Evolutionary conservation across 2,888 invertebrate species (phyloP).

Genomic region (Coecobrya sp.): DNA sequence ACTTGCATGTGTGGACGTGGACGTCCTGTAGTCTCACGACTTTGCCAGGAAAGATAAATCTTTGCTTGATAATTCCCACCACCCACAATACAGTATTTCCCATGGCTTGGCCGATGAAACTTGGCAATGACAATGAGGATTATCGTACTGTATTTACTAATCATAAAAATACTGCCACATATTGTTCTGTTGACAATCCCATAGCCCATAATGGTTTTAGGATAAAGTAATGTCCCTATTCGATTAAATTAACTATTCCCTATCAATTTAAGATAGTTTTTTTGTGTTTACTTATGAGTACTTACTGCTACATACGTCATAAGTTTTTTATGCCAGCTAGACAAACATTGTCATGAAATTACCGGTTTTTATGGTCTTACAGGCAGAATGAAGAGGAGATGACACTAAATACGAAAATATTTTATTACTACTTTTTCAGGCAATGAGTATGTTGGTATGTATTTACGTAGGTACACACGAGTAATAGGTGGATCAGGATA

Average conservation of each 20-base stretch:
- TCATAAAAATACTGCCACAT: not conserved
- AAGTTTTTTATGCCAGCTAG: no score
- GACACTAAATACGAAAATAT: no score
- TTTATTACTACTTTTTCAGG: no score
- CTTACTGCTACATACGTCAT: no score
- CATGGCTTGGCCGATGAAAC: not conserved
- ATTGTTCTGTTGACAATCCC: not conserved
- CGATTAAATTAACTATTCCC: not conserved
- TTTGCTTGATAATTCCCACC: not conserved
- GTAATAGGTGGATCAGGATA: not conserved
- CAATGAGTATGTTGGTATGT: not conserved
- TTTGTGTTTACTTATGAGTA: no score
- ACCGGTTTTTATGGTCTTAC: slow-evolving; percentile 16
- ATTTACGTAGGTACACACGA: no score
- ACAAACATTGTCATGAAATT: slow-evolving; percentile 32
- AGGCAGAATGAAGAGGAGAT: no score
- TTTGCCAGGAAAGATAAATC: no score
- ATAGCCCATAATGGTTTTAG: not conserved
- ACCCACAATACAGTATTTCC: not conserved
- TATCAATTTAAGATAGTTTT: no score
- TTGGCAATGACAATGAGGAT: slow-evolving; percentile 27
- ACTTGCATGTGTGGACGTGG: not conserved
- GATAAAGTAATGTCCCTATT: not conserved
- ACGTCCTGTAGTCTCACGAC: no score
- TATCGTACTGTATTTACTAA: no score